Conservation (phyloP, 2,888 invertebrate genomes). For the Ctena decussata region DNA sequence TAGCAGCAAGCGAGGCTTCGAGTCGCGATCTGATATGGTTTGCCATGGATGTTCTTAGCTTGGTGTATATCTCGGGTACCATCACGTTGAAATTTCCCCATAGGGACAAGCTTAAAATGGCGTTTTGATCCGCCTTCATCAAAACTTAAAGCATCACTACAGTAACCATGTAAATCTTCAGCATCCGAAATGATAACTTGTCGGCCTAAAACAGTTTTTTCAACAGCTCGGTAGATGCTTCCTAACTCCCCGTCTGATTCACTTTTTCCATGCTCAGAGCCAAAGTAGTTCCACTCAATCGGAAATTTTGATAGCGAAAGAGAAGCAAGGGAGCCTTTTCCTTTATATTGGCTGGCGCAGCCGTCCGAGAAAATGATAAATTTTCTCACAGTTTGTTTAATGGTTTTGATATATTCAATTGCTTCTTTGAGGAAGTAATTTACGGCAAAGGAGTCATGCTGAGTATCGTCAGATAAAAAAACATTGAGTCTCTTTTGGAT, state of each 20-base stretch:
- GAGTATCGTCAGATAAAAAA: conserved; percentile 40
- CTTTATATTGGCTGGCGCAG: conserved; percentile 36
- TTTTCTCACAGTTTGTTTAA: conserved; percentile 10
- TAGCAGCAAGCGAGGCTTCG: not conserved
- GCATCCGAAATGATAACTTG: conserved; percentile 2
- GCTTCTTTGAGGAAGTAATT: conserved; percentile 32
- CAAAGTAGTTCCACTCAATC: conserved; percentile 22
- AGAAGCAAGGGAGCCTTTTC: conserved; percentile 15
- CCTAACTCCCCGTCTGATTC: not conserved
- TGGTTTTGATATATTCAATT: conserved; percentile 20
- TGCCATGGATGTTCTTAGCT: not conserved
- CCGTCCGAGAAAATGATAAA: conserved; percentile 47
- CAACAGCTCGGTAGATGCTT: not conserved
- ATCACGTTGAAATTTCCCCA: conserved; percentile 44
- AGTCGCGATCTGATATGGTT: not conserved
- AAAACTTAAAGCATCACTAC: conserved; percentile 19
- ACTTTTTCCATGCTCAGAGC: not conserved
- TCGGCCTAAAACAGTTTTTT: not conserved
- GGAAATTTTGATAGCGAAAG: not conserved
- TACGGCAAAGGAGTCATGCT: conserved; percentile 41
- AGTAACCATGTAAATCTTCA: conserved; percentile 42
- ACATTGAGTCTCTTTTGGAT: conserved; percentile 32
- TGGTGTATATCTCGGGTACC: not conserved
- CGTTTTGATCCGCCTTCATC: conserved; percentile 40
- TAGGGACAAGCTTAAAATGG: conserved; percentile 43